These are phyloP conservation scores for Rhagonycha fulva DNA, from an alignment of 2,888 invertebrate genomes.

Conservation along the genomic window DNA sequence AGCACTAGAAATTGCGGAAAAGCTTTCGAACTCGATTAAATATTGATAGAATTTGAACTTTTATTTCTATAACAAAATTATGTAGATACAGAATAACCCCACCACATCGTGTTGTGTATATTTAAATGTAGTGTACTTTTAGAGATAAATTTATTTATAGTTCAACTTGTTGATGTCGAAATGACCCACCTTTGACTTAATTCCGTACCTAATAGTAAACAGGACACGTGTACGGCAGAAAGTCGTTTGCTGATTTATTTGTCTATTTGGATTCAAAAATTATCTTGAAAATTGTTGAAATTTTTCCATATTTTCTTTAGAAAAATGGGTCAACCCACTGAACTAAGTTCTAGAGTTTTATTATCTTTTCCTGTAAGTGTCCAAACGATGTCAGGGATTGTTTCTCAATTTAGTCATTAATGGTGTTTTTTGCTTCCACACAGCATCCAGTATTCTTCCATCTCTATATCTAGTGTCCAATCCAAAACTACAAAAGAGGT, in stretches of 20 bases:
- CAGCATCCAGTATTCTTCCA: too few species aligned
- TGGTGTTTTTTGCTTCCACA: too few species aligned
- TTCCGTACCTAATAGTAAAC: conserved; percentile 24
- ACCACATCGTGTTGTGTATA: conserved; percentile 26
- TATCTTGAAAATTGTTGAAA: rapidly evolving
- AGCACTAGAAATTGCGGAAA: conserved; percentile 21
- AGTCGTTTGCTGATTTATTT: not conserved
- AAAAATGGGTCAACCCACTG: not conserved
- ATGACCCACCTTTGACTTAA: conserved; percentile 31
- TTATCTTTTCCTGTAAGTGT: too few species aligned
- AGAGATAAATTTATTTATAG: conserved; percentile 30
- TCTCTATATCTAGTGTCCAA: too few species aligned
- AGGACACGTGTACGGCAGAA: conserved; percentile 14
- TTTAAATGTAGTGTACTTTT: conserved; percentile 21
- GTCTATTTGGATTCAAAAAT: not conserved
- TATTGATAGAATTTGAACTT: conserved; percentile 28
- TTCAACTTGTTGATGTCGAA: conserved; percentile 30
- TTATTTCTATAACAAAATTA: conserved; percentile 30
- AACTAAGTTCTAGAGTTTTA: not conserved
- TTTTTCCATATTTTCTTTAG: not conserved
- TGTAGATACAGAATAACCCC: conserved; percentile 24
- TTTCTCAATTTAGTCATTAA: too few species aligned
- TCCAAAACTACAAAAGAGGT: too few species aligned
- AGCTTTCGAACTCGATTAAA: conserved; percentile 18
- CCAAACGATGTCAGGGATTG: too few species aligned